These are phyloP conservation scores for Pocillopora grandis DNA, from an alignment of 92 coral and sea anemone species.

Conservation along the genomic window DNA sequence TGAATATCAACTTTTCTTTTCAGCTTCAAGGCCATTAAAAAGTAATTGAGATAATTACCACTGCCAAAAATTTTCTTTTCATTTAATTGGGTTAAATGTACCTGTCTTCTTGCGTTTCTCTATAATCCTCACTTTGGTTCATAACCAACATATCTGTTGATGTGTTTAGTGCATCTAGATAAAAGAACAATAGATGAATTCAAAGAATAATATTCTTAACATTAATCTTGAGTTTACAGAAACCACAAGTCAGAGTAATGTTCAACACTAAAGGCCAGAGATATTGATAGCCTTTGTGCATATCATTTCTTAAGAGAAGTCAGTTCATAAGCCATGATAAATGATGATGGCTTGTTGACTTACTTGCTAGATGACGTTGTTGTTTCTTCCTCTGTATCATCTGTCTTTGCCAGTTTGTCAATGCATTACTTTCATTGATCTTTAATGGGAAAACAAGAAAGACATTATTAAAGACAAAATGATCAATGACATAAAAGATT, in stretches of 20 bases:
- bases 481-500: not conserved
- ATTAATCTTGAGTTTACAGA: not conserved
- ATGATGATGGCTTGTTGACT: not conserved
- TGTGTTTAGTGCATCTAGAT: constrained; percentile 60
- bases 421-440: constrained; percentile 93
- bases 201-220: not conserved
- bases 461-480: not conserved
- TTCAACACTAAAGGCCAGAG: no score
- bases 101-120: constrained; percentile 93
- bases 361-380: constrained; percentile 84
- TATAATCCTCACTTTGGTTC: constrained; percentile 98
- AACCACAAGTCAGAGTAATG: no score
- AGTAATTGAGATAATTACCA: not conserved
- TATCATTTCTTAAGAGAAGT: not conserved
- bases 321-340: not conserved
- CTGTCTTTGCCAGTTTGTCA: constrained; percentile 86
- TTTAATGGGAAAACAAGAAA: constrained; percentile 7
- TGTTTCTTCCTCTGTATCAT: constrained; percentile 86
- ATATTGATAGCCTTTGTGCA: no score
- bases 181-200: not conserved
- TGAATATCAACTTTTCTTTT: not conserved
- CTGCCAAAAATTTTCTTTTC: not conserved
- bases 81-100: not conserved
- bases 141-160: constrained; percentile 93
- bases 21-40: no score